Evolutionary conservation across 2,113 vertebrate species (phyloP).

Genomic region (Prionailurus bengalensis): DNA sequence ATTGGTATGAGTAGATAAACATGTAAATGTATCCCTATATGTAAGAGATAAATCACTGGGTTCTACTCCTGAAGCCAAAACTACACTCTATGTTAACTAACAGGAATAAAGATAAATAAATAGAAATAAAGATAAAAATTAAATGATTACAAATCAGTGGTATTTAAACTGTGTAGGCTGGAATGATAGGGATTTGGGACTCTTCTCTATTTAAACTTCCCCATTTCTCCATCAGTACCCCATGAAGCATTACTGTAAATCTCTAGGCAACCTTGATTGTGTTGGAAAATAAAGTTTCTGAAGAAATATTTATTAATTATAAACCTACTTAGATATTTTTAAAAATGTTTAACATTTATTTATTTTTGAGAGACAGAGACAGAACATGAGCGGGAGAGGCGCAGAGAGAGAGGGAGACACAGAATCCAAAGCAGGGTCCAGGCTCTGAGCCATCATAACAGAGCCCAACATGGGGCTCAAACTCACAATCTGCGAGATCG

Average conservation of each 20-base stretch:
- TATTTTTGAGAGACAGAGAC: no score
- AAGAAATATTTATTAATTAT: not conserved
- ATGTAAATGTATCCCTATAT: not conserved
- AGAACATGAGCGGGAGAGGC: no score
- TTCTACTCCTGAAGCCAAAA: not conserved
- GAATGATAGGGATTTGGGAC: not conserved
- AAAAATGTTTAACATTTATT: no score
- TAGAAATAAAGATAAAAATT: not conserved
- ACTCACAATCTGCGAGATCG: no score
- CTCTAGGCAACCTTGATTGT: not conserved
- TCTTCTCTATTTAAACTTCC: not conserved
- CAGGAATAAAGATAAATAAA: no score
- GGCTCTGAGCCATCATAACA: no score
- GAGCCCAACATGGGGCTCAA: no score
- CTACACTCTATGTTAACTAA: no score
- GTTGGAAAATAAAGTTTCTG: not conserved
- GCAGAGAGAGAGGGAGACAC: no score
- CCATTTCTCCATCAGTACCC: fast-evolving
- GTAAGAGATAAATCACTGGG: no score
- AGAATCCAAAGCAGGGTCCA: no score
- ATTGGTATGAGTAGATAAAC: not conserved
- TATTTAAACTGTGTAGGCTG: not conserved
- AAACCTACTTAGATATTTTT: not conserved
- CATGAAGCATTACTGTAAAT: not conserved
- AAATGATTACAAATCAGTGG: not conserved